Conservation (phyloP, 30 jellyfish, hydroid and myxozoan species). For the Morbakka virulenta region DNA sequence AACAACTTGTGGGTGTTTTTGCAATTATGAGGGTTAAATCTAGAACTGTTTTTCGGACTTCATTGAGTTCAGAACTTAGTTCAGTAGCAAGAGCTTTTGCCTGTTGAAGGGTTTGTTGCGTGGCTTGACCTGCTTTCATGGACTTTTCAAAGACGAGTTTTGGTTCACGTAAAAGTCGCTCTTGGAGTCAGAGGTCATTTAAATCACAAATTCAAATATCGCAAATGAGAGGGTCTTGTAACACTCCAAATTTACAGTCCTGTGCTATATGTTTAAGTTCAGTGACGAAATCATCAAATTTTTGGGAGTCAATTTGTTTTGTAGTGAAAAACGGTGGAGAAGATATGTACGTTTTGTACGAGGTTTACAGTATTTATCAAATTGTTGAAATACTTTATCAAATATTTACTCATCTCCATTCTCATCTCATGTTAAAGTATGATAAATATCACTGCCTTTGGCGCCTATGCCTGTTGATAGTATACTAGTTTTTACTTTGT, state of each 20-base stretch:
- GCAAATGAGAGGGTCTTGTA: constrained; percentile 6
- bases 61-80: too few relatives aligned
- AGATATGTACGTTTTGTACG: constrained; percentile 14
- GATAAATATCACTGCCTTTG: constrained; percentile 29
- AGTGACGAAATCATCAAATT: constrained; percentile 26
- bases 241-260: constrained; percentile 27
- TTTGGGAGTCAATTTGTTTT: constrained; percentile 4
- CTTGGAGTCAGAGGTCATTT: neutral
- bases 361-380: constrained; percentile 30
- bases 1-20: too few relatives aligned
- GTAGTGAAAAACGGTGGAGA: constrained; percentile 5
- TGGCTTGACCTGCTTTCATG: too few relatives aligned
- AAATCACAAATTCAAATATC: constrained; percentile 15
- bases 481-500: constrained; percentile 1
- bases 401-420: neutral
- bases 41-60: too few relatives aligned
- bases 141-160: too few relatives aligned
- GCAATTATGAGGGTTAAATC: too few relatives aligned
- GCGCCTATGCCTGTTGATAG: constrained; percentile 11
- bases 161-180: too few relatives aligned
- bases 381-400: constrained; percentile 4
- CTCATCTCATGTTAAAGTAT: neutral
- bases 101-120: too few relatives aligned
- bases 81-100: too few relatives aligned
- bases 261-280: constrained; percentile 23